Evolutionary conservation across 2,888 invertebrate species (phyloP).

Genomic region (Melanotus villosus): DNA sequence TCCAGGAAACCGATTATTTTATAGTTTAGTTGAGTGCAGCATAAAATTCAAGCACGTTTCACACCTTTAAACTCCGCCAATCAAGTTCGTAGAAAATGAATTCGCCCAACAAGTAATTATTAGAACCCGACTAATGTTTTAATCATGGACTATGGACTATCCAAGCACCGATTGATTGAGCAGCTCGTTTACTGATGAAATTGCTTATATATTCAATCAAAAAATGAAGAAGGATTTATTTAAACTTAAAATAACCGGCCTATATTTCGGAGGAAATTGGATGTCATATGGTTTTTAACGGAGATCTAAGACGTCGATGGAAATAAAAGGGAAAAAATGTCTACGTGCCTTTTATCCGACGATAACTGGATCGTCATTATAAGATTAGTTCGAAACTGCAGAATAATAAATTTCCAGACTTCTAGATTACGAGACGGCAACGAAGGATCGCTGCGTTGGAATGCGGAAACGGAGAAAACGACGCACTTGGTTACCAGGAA

Average conservation of each 20-base stretch:
- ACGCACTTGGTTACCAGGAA: constrained; percentile 16
- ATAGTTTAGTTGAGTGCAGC: too few relatives aligned
- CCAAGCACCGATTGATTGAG: neutral
- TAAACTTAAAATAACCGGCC: neutral
- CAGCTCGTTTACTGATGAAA: neutral
- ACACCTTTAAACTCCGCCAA: too few relatives aligned
- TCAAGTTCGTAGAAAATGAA: too few relatives aligned
- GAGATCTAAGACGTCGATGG: neutral
- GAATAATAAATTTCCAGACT: constrained; percentile 11
- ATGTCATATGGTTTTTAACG: neutral
- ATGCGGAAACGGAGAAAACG: constrained; percentile 14
- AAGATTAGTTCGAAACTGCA: constrained; percentile 13
- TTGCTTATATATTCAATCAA: neutral
- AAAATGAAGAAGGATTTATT: neutral
- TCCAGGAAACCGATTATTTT: too few relatives aligned
- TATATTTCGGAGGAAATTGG: neutral
- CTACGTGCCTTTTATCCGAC: neutral
- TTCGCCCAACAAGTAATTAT: neutral
- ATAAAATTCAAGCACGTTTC: too few relatives aligned
- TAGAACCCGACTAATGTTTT: neutral
- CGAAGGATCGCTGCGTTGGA: neutral
- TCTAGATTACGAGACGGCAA: neutral
- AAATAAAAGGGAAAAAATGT: neutral
- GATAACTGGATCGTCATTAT: constrained; percentile 16
- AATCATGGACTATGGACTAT: too few relatives aligned